phyloP scores from a whole-genome alignment of 2,888 invertebrate species.

The Sarcophaga caerulescens region DNA sequence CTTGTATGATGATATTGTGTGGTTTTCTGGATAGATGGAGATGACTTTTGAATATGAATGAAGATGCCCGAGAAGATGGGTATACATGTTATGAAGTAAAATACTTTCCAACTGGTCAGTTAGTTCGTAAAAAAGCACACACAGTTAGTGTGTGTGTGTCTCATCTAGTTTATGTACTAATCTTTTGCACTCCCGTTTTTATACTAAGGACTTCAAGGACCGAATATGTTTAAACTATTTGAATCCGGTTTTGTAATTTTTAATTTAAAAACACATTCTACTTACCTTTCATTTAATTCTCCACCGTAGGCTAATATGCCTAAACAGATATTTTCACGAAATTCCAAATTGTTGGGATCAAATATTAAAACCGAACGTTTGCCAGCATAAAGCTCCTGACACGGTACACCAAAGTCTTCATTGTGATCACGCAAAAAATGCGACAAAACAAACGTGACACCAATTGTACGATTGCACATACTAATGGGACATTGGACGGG shows the following conservation, averaged over 20 bases:
- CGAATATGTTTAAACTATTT: too few relatives aligned
- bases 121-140: too few relatives aligned
- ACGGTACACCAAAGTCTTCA: constrained; percentile 71
- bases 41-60: too few relatives aligned
- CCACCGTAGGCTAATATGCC: constrained; percentile 75
- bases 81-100: too few relatives aligned
- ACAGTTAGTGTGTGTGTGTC: too few relatives aligned
- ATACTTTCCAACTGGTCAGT: too few relatives aligned
- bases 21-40: too few relatives aligned
- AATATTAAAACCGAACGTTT: constrained; percentile 72
- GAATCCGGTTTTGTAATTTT: neutral
- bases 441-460: constrained; percentile 73
- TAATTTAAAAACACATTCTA: neutral
- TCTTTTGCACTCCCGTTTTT: too few relatives aligned
- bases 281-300: constrained; percentile 63
- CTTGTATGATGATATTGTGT: too few relatives aligned
- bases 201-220: too few relatives aligned
- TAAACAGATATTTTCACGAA: constrained; percentile 73
- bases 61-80: too few relatives aligned
- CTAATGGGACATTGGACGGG: constrained; percentile 74
- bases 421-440: constrained; percentile 75
- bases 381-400: constrained; percentile 70
- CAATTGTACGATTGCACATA: constrained; percentile 71
- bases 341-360: constrained; percentile 69
- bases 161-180: too few relatives aligned